Base-by-base conservation (phyloP, 2,888 invertebrate genomes). In the Drosophila ochracea region DNA sequence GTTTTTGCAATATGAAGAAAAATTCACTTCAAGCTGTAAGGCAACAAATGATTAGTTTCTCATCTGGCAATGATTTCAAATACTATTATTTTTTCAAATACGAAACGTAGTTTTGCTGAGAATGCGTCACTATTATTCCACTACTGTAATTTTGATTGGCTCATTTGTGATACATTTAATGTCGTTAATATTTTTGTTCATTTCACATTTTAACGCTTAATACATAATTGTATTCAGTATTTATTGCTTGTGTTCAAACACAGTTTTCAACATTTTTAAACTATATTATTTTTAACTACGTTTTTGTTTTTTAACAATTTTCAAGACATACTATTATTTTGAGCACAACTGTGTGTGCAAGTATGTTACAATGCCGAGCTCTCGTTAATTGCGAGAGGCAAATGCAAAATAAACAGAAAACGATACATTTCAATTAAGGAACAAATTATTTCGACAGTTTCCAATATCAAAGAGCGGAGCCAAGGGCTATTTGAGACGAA, bases 401-500 rank as follows among this genome's bases (percentile, higher is more conserved):
- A 25, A 58, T 41, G 58, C 21, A 58, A 43, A 43, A 43, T 41
- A 21, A 58, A 25, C 31, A 19, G 43, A 58, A 58, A 58, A 43
- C 58, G 58, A 43, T 58, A 58, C 43, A 58, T 43, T 43, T 58
- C 43, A 58, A 58, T 58, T 43, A 11, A 21, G 16, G 13, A 43
- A 21, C 43, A 28, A 43, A 25, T 43, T 25, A 58, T 58, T 58
- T 58, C 31, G 21, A 58, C 43, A 43, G 43, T 31, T 43, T 25
- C 43, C 6, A 43, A 31, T 43, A 43, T 21, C 21, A 21, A 16
- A 19, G 6, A 43, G 21, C 9, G 35, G 16, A 31, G n/a, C 28
- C 30, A 43, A 43, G 31, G 43, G 58, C 43, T 21, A 13, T 13
- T 53, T 13, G n/a, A 31, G 53, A 21, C 31, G 3, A 3, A 28